phyloP scores from a whole-genome alignment of 2,888 invertebrate genomes.

The Apotomis betuletana region DNA sequence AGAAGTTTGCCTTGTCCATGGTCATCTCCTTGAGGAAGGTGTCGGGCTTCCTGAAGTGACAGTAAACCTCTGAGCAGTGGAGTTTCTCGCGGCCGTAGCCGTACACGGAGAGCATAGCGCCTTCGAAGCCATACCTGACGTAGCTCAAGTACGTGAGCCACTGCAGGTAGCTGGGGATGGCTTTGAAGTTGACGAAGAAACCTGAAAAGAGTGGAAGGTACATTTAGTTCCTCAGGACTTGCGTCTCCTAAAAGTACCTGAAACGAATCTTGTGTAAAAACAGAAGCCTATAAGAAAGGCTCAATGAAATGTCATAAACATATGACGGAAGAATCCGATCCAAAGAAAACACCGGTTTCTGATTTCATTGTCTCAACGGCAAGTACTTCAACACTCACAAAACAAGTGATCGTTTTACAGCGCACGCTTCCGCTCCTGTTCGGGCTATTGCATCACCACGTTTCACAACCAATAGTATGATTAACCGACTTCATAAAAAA shows the following conservation, averaged over 20 bases:
- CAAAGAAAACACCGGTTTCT: too few relatives aligned
- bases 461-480: too few relatives aligned
- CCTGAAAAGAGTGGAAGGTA: conserved; percentile 71
- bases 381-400: too few relatives aligned
- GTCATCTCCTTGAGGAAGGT: conserved; percentile 94
- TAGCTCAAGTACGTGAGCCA: conserved; percentile 96
- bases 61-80: conserved; percentile 91
- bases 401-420: too few relatives aligned
- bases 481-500: too few relatives aligned
- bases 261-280: too few relatives aligned
- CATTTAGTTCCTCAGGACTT: not conserved
- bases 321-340: too few relatives aligned
- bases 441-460: too few relatives aligned
- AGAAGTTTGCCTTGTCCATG: conserved; percentile 90
- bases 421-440: too few relatives aligned
- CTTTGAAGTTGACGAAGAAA: conserved; percentile 96
- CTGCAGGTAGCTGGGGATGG: conserved; percentile 93
- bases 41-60: conserved; percentile 91
- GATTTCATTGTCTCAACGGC: too few relatives aligned
- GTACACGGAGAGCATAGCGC: conserved; percentile 95
- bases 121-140: conserved; percentile 95
- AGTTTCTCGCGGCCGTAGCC: conserved; percentile 92
- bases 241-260: not conserved
- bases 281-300: too few relatives aligned
- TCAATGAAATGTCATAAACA: too few relatives aligned